Conservation (phyloP, 2,113 vertebrate genomes). For the Entosphenus tridentatus region DNA sequence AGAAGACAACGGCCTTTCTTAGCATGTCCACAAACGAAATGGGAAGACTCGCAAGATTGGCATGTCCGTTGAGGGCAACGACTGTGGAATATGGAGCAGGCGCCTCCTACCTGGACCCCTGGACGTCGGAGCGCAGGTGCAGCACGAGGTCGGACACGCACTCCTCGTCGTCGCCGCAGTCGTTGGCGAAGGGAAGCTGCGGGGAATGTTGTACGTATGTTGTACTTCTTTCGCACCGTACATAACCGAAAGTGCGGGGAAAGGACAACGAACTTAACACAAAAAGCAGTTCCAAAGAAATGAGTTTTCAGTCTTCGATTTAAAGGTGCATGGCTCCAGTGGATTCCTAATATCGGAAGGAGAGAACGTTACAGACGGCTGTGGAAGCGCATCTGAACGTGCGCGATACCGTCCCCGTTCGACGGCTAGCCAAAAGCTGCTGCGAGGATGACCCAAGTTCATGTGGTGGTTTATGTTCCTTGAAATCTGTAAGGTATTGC, state of each 20-base stretch:
- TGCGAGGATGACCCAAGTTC: no score
- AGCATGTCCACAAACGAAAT: no score
- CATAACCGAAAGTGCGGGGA: background rate
- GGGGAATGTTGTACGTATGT: background rate
- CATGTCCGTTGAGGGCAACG: no score
- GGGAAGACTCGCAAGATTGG: no score
- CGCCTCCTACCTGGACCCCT: constrained; percentile 41
- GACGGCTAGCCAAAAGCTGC: no score
- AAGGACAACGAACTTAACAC: background rate
- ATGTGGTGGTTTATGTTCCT: no score
- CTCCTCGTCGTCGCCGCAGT: constrained; percentile 76
- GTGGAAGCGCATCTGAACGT: no score
- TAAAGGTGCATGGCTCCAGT: background rate
- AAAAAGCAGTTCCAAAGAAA: background rate
- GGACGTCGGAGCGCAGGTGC: constrained; percentile 46
- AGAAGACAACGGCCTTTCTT: no score
- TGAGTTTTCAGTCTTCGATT: background rate
- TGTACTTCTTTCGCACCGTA: background rate
- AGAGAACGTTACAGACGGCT: background rate
- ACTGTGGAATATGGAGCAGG: no score
- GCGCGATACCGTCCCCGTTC: no score
- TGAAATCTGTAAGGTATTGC: no score
- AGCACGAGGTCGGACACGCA: constrained; percentile 65
- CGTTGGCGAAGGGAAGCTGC: constrained; percentile 88
- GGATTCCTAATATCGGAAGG: background rate